These are phyloP conservation scores for Stichopus horrens DNA, from an alignment of 53 echinoderm and acorn worm genomes.

Conservation along the genomic window DNA sequence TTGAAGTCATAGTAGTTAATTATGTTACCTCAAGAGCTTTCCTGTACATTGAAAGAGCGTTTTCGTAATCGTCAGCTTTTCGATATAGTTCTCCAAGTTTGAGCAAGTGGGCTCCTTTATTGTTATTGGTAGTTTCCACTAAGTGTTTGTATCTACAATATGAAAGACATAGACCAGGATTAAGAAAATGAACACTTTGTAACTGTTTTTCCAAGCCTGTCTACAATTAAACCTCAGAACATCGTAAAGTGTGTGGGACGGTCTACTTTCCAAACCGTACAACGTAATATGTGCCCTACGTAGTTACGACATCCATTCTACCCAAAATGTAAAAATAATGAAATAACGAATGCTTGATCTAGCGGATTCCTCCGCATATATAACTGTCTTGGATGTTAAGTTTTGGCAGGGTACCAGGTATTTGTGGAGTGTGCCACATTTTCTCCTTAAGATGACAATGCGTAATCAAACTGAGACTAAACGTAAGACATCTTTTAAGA, in stretches of 20 bases:
- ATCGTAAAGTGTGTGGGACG: too few species aligned
- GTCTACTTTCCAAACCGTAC: too few species aligned
- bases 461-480: too few species aligned
- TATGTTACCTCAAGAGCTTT: not conserved
- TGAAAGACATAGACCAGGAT: not conserved
- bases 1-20: too few species aligned
- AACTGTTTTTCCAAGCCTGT: not conserved
- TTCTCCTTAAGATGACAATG: too few species aligned
- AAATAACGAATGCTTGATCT: too few species aligned
- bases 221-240: not conserved
- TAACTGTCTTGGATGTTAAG: too few species aligned
- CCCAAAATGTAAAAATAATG: not conserved
- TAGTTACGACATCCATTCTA: not conserved
- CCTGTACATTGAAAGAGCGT: not conserved
- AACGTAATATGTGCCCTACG: not conserved
- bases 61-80: not conserved
- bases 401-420: too few species aligned
- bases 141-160: not conserved
- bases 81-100: conserved; percentile 19
- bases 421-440: too few species aligned
- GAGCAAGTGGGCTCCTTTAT: not conserved
- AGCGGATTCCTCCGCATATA: too few species aligned
- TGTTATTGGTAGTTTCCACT: not conserved
- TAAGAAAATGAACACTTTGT: not conserved
- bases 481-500: too few species aligned